Evolutionary conservation across 1,140 invertebrate genomes (phyloP).

Genomic region (Apis dorsata): DNA sequence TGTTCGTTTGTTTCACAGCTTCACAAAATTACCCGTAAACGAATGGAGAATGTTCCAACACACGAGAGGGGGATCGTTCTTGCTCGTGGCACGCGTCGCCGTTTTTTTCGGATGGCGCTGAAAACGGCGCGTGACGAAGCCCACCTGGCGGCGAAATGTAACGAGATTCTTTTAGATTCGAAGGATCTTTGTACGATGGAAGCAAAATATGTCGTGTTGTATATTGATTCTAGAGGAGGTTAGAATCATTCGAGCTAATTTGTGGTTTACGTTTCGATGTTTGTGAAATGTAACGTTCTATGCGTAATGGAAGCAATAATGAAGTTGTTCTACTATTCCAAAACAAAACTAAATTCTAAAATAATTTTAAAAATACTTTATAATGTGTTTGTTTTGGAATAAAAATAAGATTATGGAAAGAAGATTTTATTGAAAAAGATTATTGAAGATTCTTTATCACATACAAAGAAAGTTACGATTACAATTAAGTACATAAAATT

Average conservation of each 20-base stretch:
- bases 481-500: too few relatives aligned
- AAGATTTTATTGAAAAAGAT: too few relatives aligned
- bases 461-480: too few relatives aligned
- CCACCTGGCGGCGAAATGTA: constrained; percentile 67
- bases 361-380: too few relatives aligned
- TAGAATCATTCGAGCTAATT: neutral
- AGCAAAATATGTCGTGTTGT: neutral
- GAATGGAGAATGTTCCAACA: neutral
- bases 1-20: constrained; percentile 13
- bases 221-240: constrained; percentile 1
- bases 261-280: neutral
- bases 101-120: constrained; percentile 5
- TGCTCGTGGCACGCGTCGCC: constrained; percentile 53
- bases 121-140: constrained; percentile 46
- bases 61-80: neutral
- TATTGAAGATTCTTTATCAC: too few relatives aligned
- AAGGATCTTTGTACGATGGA: neutral
- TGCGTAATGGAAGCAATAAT: neutral
- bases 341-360: too few relatives aligned
- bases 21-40: constrained; percentile 24
- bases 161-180: constrained; percentile 30
- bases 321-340: too few relatives aligned
- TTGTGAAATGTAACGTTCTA: neutral
- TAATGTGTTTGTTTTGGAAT: too few relatives aligned
- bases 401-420: too few relatives aligned